Evolutionary conservation across 2,113 vertebrate genomes (phyloP).

Genomic region (Cryptotis parvus): DNA sequence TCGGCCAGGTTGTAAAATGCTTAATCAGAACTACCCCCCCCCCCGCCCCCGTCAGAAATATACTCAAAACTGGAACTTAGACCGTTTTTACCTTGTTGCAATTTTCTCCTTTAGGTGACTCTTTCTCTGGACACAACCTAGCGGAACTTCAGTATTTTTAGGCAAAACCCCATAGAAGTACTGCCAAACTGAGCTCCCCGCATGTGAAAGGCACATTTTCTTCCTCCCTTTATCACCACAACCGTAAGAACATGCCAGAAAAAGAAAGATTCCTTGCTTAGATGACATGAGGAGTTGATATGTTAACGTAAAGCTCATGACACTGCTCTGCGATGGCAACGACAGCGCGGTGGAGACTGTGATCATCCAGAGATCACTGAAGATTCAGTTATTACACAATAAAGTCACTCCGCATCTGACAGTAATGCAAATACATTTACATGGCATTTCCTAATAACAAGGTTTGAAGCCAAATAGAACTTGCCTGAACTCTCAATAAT

Average conservation of each 20-base stretch:
- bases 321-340: not conserved
- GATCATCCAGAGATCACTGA: not conserved
- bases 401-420: not conserved
- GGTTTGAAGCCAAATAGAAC: constrained; percentile 29
- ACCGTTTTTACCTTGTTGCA: not conserved
- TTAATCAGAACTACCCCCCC: not conserved
- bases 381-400: not conserved
- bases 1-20: not conserved
- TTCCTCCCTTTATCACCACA: not conserved
- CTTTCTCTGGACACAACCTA: not conserved
- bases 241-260: not conserved
- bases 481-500: constrained; percentile 33
- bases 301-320: not conserved
- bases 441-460: not conserved
- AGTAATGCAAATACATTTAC: not conserved
- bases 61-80: not conserved
- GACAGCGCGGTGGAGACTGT: not conserved
- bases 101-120: not conserved
- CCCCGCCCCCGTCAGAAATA: not conserved
- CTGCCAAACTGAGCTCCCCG: not conserved
- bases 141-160: not conserved
- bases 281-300: not conserved
- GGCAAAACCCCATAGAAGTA: not conserved
- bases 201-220: not conserved
- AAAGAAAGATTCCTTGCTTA: not conserved